Base-by-base conservation (phyloP, 2,888 invertebrate species). In the Heliconius aoede region DNA sequence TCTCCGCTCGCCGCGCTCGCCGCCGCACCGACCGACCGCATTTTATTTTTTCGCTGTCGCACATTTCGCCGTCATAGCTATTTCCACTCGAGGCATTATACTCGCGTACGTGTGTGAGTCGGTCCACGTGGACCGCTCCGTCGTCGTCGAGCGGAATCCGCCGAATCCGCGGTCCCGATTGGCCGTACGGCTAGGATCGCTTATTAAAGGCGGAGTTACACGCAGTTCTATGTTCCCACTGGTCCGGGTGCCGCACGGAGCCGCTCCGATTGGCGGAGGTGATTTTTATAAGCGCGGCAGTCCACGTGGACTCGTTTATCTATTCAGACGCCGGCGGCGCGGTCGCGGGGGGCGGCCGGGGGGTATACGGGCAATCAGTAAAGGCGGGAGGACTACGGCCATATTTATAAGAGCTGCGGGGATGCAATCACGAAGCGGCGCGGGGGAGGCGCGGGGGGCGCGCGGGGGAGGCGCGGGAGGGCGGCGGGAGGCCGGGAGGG, bases 361-460 rank as follows among this genome's bases (percentile, higher is more conserved):
- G 94, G 94, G 94, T 94, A 95, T 95, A 95, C 94, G 94, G 95
- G 95, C 95, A 95, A 95, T 95, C 95, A 95, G 95, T 94, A 94
- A 94, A 94, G 94, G 94, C 94, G 94, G 94, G 94, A 94, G 94
- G 93, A 94, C 94, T 94, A 94, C 94, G 94, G 94, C 94, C 95
- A 94, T 95, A 94, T 95, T 94, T 94, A 94, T 94, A 95, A 94
- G 94, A 94, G 94, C 94, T 94, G 94, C 94, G 94, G 94, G 94
- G 94, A 94, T 94, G 94, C 94, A 94, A 94, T 94, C 94, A 94
- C 94, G 94, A 94, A 94, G 93, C 93, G 93, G 93, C 90, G 94
- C 91, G 94, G 92, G 94, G 92, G 89, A 89, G 91, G 91, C 84
- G 89, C 86, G 84, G 87, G 90, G 91, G 55, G 9, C 8, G 55